Conservation (phyloP, 1,140 invertebrate genomes). For the Agrilus planipennis region DNA sequence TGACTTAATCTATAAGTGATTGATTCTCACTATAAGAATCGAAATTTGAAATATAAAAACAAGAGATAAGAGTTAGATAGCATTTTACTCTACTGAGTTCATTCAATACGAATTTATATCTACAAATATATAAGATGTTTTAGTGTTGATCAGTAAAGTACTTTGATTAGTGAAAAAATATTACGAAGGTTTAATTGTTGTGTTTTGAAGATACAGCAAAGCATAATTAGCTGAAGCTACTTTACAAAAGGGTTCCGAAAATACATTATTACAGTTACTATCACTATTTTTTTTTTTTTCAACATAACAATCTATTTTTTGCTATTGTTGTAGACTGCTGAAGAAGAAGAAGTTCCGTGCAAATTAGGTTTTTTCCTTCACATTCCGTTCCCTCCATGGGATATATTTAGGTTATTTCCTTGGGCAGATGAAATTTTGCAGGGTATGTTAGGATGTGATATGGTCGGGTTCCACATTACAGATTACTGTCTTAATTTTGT, state of each 20-base stretch:
- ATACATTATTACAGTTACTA: neutral
- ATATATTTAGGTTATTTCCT: conserved; percentile 78
- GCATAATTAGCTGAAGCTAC: neutral
- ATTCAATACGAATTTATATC: too few species aligned
- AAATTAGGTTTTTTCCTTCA: conserved; percentile 85
- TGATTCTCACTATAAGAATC: too few species aligned
- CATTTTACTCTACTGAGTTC: too few species aligned
- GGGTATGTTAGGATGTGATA: conserved; percentile 78
- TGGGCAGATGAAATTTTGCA: conserved; percentile 88
- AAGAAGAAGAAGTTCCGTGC: conserved; percentile 63
- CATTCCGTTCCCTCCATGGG: conserved; percentile 87
- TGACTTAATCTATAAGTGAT: too few species aligned
- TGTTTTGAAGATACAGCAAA: too few species aligned
- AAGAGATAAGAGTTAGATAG: too few species aligned
- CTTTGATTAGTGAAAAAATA: too few species aligned
- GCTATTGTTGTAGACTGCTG: conserved; percentile 54
- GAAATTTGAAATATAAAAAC: too few species aligned
- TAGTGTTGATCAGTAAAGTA: too few species aligned
- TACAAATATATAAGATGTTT: too few species aligned
- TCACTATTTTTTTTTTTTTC: neutral
- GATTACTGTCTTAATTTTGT: conserved; percentile 88
- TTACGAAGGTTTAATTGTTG: too few species aligned
- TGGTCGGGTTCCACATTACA: conserved; percentile 85
- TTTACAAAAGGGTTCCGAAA: neutral
- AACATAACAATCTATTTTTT: too few species aligned